Conservation (phyloP, 2,113 vertebrate genomes). For the Dissostichus mawsoni region DNA sequence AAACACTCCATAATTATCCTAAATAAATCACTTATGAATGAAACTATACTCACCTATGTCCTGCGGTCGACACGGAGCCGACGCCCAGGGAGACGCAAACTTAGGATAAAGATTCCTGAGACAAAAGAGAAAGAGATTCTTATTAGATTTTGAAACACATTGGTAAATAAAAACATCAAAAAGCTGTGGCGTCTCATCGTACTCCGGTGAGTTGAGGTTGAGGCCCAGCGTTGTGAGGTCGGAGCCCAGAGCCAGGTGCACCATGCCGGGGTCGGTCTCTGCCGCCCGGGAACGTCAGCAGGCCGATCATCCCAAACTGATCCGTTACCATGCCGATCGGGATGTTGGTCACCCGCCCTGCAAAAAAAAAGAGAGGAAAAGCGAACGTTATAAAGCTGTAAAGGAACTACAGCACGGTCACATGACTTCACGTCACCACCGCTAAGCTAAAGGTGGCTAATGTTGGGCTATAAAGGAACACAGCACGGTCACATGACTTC, state of each 20-base stretch:
- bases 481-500: too few species aligned
- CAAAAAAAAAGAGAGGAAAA: constrained; percentile 20
- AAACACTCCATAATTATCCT: too few species aligned
- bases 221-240: constrained; percentile 99
- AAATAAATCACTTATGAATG: background rate
- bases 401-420: background rate
- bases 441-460: too few species aligned
- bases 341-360: constrained; percentile 99
- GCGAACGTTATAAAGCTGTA: constrained; percentile 38
- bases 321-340: constrained; percentile 99
- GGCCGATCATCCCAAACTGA: constrained; percentile 99
- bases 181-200: constrained; percentile 73
- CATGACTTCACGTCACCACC: too few species aligned
- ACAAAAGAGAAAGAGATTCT: too few species aligned
- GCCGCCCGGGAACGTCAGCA: constrained; percentile 98
- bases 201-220: constrained; percentile 99
- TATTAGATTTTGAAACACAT: too few species aligned
- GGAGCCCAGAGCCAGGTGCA: constrained; percentile 98
- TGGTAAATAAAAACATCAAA: too few species aligned
- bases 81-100: constrained; percentile 99
- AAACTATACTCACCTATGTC: constrained; percentile 92
- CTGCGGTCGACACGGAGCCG: constrained; percentile 98
- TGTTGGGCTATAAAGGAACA: too few species aligned
- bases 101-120: constrained; percentile 98
- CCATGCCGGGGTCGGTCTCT: constrained; percentile 98